A percentile compares a stretch with the other conserved stretches of the same genome.
phyloP scores from a whole-genome alignment of 2,113 vertebrate genomes.

The Crocuta crocuta region DNA sequence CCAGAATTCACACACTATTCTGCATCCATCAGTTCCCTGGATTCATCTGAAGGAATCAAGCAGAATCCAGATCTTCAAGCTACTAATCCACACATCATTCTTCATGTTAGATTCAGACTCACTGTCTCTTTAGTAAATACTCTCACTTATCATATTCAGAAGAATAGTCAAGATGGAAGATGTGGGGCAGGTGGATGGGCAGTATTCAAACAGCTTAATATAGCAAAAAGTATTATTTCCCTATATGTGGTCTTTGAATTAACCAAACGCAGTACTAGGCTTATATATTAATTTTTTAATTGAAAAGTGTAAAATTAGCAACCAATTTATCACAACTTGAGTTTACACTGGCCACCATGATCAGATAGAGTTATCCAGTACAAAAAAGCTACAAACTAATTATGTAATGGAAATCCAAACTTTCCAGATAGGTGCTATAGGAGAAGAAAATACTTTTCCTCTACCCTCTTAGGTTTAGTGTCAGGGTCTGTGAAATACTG shows the following conservation, averaged over 20 bases:
- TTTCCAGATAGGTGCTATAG: neutral
- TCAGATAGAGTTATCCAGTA: neutral
- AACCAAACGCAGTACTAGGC: neutral
- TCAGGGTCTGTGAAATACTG: neutral
- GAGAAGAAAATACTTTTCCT: neutral
- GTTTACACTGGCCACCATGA: neutral
- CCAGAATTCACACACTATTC: neutral
- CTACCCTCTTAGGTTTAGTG: neutral
- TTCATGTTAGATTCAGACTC: neutral
- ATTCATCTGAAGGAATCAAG: neutral
- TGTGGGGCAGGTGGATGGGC: fast-evolving
- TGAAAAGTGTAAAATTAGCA: neutral
- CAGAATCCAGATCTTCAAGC: neutral
- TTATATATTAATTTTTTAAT: slow-evolving; percentile 36
- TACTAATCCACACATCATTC: neutral
- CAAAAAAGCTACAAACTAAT: neutral
- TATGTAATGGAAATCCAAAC: neutral
- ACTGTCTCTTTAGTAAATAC: neutral
- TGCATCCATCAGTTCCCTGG: neutral
- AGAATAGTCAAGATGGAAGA: neutral
- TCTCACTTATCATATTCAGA: slow-evolving; percentile 34
- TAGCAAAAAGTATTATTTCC: neutral
- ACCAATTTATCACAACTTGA: neutral
- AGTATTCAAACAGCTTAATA: neutral
- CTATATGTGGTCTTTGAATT: neutral